A percentile compares a stretch with the other conserved stretches of the same genome.
Conservation (phyloP, 2,797 vertebrate genomes). For the Poeciliopsis presidionis region DNA sequence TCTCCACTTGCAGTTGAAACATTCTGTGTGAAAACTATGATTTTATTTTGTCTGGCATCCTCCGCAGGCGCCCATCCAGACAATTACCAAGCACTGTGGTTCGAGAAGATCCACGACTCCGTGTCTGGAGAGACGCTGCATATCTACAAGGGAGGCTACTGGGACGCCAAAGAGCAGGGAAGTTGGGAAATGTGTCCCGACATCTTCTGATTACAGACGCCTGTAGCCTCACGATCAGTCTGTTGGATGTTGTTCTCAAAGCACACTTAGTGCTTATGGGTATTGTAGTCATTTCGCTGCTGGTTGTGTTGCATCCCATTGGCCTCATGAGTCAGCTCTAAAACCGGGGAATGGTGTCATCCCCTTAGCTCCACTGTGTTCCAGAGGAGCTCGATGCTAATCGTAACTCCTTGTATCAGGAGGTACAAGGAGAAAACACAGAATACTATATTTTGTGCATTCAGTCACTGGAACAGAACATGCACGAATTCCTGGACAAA, state of each 20-base stretch:
- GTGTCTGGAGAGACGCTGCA: slow-evolving; percentile 88
- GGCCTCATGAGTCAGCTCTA: background rate
- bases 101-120: slow-evolving; percentile 87
- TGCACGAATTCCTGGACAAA: background rate
- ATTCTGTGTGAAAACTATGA: background rate
- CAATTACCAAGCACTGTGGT: slow-evolving; percentile 91
- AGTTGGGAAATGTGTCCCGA: slow-evolving; percentile 89
- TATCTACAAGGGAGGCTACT: slow-evolving; percentile 92
- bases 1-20: background rate
- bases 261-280: slow-evolving; percentile 17
- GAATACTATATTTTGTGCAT: background rate
- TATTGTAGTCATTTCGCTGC: slow-evolving; percentile 21
- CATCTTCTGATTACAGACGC: slow-evolving; percentile 84
- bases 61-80: slow-evolving; percentile 84
- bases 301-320: slow-evolving; percentile 1
- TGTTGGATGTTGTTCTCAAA: slow-evolving; percentile 30
- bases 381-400: background rate
- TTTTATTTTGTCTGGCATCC: slow-evolving; percentile 5
- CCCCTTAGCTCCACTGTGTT: background rate
- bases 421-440: background rate
- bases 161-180: slow-evolving; percentile 92
- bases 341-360: background rate
- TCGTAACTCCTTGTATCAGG: too few relatives aligned
- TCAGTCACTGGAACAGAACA: background rate
- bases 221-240: slow-evolving; percentile 31